Percentiles rank a stretch among this genome's conserved stretches.
phyloP scores from a whole-genome alignment of 2,888 invertebrate genomes.

The Cephonodes hylas region DNA sequence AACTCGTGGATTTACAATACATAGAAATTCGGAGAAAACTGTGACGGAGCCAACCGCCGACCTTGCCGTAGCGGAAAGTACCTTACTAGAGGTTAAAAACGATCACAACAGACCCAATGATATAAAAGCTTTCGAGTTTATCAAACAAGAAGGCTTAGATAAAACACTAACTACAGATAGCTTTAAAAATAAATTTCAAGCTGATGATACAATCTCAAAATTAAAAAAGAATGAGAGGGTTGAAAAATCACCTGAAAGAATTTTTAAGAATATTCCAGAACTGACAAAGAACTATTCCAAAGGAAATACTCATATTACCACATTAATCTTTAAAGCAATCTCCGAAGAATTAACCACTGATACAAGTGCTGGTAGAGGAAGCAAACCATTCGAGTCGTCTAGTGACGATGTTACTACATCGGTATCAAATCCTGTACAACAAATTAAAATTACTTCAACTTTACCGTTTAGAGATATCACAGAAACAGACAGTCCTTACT shows the following conservation, averaged over 20 bases:
- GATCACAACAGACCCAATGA: slow-evolving; percentile 35
- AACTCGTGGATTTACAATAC: slow-evolving; percentile 47
- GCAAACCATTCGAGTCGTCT: neutral
- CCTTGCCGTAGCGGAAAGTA: slow-evolving; percentile 41
- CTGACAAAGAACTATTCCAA: neutral
- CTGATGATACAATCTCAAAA: slow-evolving; percentile 12
- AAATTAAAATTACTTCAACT: neutral
- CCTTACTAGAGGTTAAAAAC: slow-evolving; percentile 40
- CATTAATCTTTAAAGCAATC: neutral
- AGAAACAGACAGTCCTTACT: neutral
- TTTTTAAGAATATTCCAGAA: slow-evolving; percentile 7
- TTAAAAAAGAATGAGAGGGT: slow-evolving; percentile 6
- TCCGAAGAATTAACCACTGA: neutral
- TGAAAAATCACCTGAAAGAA: neutral
- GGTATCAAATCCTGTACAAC: neutral
- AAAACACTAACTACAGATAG: slow-evolving; percentile 11
- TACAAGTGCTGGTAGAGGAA: neutral
- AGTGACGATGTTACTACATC: neutral
- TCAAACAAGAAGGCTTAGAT: slow-evolving; percentile 15
- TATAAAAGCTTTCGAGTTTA: slow-evolving; percentile 18
- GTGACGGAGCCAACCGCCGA: slow-evolving; percentile 19
- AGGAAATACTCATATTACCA: neutral
- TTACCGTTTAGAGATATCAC: neutral
- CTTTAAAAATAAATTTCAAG: slow-evolving; percentile 12
- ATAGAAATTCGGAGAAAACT: slow-evolving; percentile 24